Evolutionary conservation across 2,113 vertebrate genomes (phyloP).

Genomic region (Pseudorasbora parva): DNA sequence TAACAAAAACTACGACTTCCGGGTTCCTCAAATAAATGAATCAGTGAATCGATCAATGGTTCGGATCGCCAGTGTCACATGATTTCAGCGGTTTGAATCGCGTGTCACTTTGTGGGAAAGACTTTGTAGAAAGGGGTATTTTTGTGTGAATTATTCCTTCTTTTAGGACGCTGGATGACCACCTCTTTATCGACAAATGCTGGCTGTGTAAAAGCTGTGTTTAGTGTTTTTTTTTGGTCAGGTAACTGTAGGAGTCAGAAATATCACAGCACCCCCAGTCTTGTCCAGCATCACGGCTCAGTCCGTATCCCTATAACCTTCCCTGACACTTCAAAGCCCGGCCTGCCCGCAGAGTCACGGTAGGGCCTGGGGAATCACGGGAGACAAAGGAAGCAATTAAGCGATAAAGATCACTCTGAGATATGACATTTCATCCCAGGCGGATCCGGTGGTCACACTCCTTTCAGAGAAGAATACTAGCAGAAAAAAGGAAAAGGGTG

Average conservation of each 20-base stretch:
- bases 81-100: too few relatives aligned
- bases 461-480: slow-evolving; percentile 83
- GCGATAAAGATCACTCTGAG: slow-evolving; percentile 94
- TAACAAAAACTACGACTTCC: too few relatives aligned
- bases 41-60: too few relatives aligned
- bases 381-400: slow-evolving; percentile 97
- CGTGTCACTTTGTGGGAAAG: too few relatives aligned
- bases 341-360: slow-evolving; percentile 86
- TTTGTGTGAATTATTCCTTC: not conserved
- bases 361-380: slow-evolving; percentile 87
- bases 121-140: too few relatives aligned
- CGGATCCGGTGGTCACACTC: slow-evolving; percentile 89
- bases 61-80: too few relatives aligned
- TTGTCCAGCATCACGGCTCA: slow-evolving; percentile 39
- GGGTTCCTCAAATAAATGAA: too few relatives aligned
- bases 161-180: not conserved
- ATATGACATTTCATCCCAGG: slow-evolving; percentile 98
- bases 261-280: slow-evolving; percentile 39
- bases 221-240: not conserved
- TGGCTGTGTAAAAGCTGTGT: not conserved
- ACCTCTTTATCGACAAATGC: not conserved
- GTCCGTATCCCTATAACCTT: slow-evolving; percentile 75
- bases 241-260: slow-evolving; percentile 7
- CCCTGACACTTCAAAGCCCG: slow-evolving; percentile 88
- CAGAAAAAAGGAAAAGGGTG: slow-evolving; percentile 64